Base-by-base conservation (phyloP, 2,113 vertebrate species). In the Hippocampus comes region DNA sequence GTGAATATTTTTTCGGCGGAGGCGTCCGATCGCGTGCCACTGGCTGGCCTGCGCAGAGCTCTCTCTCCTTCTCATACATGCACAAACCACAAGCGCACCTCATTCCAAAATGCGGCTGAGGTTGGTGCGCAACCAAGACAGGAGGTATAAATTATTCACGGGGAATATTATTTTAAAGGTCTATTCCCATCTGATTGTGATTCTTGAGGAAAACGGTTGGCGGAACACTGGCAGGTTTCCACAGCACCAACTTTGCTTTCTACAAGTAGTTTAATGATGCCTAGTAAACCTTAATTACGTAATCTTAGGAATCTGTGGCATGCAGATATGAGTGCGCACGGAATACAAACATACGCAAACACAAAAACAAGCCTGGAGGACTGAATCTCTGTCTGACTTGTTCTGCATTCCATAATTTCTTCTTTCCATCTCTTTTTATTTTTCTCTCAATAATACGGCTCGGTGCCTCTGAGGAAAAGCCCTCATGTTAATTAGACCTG, bases 401-500 rank as follows among this genome's bases (percentile, higher is more conserved):
- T 80, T 88, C 68, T 84, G 67, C 56, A 77, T 86, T 85, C 71
- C 68, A 70, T 79, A 78, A 73, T 74, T 86, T 74, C 73, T 77
- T 82, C 78, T 82, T 86, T 82, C 64, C 71, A 53, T 84, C 71
- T 80, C 61, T 84, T 88, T 87, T 84, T 73, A 80, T 87, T 86
- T 87, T 76, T 75, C 80, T 80, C 75, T 84, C 83, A 85, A 87
- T 89, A 82, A 82, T 82, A 79, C 67, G 66, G 68, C 86, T 88
- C 87, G 79, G 71, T 80, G 84, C 88, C 87, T 92, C 84, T 88
- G 67, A 88, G 84, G 87, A 90, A 85, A 82, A 88, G 80, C 86
- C 88, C 88, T 89, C 88, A 90, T 85, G 90, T 92, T 91, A 92
- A 92, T 91, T 90, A 91, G 84, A 90, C 84, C 84, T 91, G 91